Conservation (phyloP, 1,140 invertebrate genomes). For the Drosophila watanabei region DNA sequence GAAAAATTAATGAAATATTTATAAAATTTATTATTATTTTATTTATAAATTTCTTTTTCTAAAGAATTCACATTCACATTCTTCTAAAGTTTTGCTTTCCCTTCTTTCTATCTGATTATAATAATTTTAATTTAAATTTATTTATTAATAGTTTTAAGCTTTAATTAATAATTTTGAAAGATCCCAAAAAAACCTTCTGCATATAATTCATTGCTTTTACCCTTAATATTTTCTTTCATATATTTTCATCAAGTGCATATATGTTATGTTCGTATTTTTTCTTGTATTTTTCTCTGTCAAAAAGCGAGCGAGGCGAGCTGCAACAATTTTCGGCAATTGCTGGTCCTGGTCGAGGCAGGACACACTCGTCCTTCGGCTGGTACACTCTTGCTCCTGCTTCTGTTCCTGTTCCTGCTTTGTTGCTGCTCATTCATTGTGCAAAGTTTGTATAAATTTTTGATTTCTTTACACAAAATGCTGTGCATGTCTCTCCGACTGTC, state of each 20-base stretch:
- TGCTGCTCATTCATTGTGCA: slow-evolving; percentile 83
- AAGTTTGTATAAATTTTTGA: slow-evolving; percentile 84
- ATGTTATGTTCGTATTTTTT: slow-evolving; percentile 50
- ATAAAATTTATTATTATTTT: background rate
- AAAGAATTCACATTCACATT: accelerated
- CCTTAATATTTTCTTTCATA: background rate
- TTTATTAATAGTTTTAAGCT: background rate
- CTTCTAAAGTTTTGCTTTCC: background rate
- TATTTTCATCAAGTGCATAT: slow-evolving; percentile 9
- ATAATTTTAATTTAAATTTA: background rate
- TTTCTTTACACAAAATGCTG: slow-evolving; percentile 84
- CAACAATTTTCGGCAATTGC: slow-evolving; percentile 82
- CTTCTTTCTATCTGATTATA: background rate
- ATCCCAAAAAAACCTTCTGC: too few species aligned
- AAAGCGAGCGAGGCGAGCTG: slow-evolving; percentile 45
- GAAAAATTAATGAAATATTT: too few species aligned
- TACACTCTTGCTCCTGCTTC: background rate
- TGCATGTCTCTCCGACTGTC: slow-evolving; percentile 73
- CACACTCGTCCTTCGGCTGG: slow-evolving; percentile 19
- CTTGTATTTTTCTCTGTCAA: slow-evolving; percentile 44
- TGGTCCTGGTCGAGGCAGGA: slow-evolving; percentile 54
- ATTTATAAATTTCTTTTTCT: too few species aligned
- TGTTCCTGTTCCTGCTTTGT: slow-evolving; percentile 57
- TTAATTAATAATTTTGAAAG: too few species aligned
- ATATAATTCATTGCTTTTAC: background rate